Evolutionary conservation across 1,140 invertebrate genomes (phyloP), one percentile per base, ranked within the genome.

Genomic region (Eriosoma lanigerum): DNA sequence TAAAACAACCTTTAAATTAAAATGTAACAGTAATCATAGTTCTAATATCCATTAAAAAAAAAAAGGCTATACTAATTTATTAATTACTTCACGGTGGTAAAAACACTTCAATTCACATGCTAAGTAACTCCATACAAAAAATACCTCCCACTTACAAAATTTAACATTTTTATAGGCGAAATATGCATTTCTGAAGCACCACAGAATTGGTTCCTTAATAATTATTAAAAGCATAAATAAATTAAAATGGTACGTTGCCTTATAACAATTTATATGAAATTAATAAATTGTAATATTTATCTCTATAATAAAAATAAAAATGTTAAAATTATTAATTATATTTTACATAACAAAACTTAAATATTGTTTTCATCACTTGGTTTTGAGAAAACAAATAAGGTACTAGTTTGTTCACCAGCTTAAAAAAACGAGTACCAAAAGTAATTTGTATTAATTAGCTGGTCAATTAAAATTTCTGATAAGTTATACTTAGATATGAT

Each of bases 131-230:
- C 52, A 76, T 46, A 76, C 13, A 58, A 58, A 24, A n/a, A 56
- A 58, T 58, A 58, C 52, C 52, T 60, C 73, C 73, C 54, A 76
- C 73, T 76, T 76, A 76, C 73, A 76, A 76, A 60, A 76, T 76
- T 76, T 76, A 58, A 76, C 21, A 76, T 54, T 76, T 76, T 76
- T 76, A 76, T 56, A 76, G 73, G 52, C 32, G 73, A 44, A 76
- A 76, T 76, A 76, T 0, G n/a, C 73, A 60, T 76, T 76, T 76
- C 73, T 76, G 73, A 76, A 44, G 52, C 73, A 76, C 73, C 73
- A 76, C 73, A 76, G 58, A 76, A 76, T 76, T 76, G 50, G 50
- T 6, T 76, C 73, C 73, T 76, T 76, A 60, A 76, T 76, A 44
- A 76, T 56, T 60, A 38, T 44, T 29, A 60, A 76, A 76, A 76